These are phyloP conservation scores for Sphenopsis melanotis DNA, from an alignment of 2,797 vertebrate species.

Conservation along the genomic window DNA sequence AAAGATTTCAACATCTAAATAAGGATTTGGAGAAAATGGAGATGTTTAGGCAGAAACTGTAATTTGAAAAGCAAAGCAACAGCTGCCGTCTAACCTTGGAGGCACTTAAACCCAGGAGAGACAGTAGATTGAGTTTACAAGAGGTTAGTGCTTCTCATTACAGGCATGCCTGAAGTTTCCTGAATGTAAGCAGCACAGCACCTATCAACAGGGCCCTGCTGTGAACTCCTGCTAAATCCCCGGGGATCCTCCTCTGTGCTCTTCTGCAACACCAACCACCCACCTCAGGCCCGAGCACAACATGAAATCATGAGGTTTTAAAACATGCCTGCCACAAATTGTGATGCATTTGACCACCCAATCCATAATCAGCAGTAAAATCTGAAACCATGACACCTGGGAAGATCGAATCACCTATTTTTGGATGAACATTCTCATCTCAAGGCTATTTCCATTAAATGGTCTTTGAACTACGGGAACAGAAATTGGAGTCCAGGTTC, in stretches of 20 bases:
- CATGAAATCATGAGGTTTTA: not conserved
- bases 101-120: not conserved
- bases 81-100: not conserved
- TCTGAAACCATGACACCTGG: not conserved
- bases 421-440: not conserved
- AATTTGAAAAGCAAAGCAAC: constrained; percentile 17
- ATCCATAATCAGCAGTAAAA: not conserved
- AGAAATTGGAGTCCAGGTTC: not conserved
- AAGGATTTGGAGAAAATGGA: not conserved
- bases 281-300: not conserved
- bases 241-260: not conserved
- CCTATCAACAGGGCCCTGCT: not conserved
- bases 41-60: not conserved
- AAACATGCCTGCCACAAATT: not conserved
- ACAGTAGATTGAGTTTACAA: not conserved
- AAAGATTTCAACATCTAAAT: not conserved
- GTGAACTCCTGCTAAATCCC: not conserved
- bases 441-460: constrained; percentile 7
- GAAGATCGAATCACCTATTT: not conserved
- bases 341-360: not conserved
- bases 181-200: not conserved
- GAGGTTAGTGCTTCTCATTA: not conserved
- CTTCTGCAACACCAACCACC: not conserved
- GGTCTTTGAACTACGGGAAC: not conserved
- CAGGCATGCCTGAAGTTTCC: not conserved